Percentiles rank a stretch among this genome's conserved stretches.
Evolutionary conservation across 2,113 vertebrate genomes (phyloP).

Genomic region (Dendrocopos noguchii): DNA sequence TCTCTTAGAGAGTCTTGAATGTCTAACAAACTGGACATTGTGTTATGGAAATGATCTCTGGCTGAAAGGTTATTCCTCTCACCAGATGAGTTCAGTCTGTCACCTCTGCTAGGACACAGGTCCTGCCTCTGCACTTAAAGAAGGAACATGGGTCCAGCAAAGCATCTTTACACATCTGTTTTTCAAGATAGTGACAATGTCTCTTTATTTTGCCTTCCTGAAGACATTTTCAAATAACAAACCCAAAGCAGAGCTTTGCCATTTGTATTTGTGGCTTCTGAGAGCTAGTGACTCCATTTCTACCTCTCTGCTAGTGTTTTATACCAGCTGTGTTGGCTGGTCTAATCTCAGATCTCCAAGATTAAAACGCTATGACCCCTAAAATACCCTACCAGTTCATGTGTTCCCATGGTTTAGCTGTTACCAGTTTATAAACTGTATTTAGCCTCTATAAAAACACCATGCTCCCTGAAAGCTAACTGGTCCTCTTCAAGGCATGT

Average conservation of each 20-base stretch:
- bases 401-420: constrained; percentile 14
- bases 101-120: neutral
- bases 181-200: neutral
- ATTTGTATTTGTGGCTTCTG: neutral
- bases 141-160: neutral
- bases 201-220: neutral
- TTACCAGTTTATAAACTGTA: constrained; percentile 10
- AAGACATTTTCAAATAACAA: neutral
- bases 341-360: constrained; percentile 34
- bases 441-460: constrained; percentile 20
- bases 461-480: neutral
- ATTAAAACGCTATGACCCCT: constrained; percentile 28
- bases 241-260: neutral
- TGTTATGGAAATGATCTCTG: neutral
- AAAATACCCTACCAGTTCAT: constrained; percentile 32
- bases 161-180: neutral
- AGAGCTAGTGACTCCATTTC: neutral
- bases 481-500: neutral
- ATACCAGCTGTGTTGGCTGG: neutral
- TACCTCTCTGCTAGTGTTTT: neutral
- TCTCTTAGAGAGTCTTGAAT: neutral
- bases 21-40: neutral
- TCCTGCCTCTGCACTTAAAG: neutral
- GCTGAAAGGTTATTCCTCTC: neutral
- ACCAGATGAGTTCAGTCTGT: neutral